Evolutionary conservation across 2,113 vertebrate genomes (phyloP).

Genomic region (Bubo bubo): DNA sequence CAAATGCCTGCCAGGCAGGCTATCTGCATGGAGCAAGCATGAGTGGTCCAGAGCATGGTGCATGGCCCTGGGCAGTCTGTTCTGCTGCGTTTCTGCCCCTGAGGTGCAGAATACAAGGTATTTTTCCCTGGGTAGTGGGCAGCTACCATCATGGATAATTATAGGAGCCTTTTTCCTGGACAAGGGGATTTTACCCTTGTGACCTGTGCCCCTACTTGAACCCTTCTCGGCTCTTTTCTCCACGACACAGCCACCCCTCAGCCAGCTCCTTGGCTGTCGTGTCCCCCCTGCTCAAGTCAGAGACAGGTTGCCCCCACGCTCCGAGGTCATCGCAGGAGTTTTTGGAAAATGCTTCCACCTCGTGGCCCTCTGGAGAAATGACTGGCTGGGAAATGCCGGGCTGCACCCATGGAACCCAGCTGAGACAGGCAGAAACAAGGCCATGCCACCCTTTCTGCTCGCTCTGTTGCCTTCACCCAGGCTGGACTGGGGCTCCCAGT

Average conservation of each 20-base stretch:
- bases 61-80: accelerated
- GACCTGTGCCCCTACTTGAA: accelerated
- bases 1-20: accelerated
- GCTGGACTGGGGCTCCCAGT: neutral
- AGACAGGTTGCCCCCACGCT: too few species aligned
- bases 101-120: too few species aligned
- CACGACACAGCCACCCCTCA: accelerated
- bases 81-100: neutral
- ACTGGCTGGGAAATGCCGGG: neutral
- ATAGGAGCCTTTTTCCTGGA: neutral
- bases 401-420: accelerated
- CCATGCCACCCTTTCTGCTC: neutral
- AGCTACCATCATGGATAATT: accelerated
- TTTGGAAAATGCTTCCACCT: conserved; percentile 60
- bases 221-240: neutral
- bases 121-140: accelerated
- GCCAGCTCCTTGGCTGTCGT: neutral
- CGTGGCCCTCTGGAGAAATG: neutral
- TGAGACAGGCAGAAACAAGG: accelerated
- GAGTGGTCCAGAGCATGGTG: neutral
- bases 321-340: neutral
- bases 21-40: accelerated
- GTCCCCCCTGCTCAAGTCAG: neutral
- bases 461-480: accelerated
- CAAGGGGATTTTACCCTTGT: neutral